Evolutionary conservation across 1,140 invertebrate genomes (phyloP), one percentile per base, ranked within the genome.

Genomic region (Caenorhabditis remanei): DNA sequence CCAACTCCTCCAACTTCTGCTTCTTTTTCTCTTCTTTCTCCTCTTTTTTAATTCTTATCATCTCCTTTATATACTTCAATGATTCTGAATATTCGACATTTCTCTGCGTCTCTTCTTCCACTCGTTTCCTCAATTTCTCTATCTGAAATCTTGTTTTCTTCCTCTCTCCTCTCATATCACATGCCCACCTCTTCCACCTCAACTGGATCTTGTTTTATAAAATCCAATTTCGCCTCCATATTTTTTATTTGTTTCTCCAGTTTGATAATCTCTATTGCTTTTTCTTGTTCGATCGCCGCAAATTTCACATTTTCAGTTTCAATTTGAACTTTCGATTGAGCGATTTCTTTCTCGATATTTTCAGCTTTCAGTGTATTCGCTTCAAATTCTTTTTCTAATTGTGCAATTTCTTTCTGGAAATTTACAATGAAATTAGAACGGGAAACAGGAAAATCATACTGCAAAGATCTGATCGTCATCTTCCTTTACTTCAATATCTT

Each of bases 31-130:
- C 46, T 9, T 79, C 46, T 24, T 79, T 79, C 19, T 79, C 71
- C n/a, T 19, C 71, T n/a, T 79, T 79, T n/a, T 79, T 79, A 8
- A 79, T 79, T 13, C 11, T 79, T 24, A 79, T 79, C 71, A 79
- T 79, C 46, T 79, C 71, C 46, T 79, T 79, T 16, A 79, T 79
- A 79, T 79, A 79, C 71, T 79, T 79, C n/a, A 79, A 50, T 79
- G 71, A 79, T 79, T 79, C 71, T 32, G 46, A 46, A 50, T 79
- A 79, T 79, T 79, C 71, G 16, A 1, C 53, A 13, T 79, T 79
- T 79, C 71, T 79, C 46, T 53, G 71, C 46, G 46, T 79, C 71
- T 79, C 71, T 16, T 79, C 46, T 53, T 79, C 71, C 43, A 79
- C 71, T 24, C 71, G 71, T 5, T 79, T 11, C 53, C n/a, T 79